These are phyloP conservation scores for Medauroidea extradentata DNA, from an alignment of 1,140 invertebrate genomes.

Conservation along the genomic window DNA sequence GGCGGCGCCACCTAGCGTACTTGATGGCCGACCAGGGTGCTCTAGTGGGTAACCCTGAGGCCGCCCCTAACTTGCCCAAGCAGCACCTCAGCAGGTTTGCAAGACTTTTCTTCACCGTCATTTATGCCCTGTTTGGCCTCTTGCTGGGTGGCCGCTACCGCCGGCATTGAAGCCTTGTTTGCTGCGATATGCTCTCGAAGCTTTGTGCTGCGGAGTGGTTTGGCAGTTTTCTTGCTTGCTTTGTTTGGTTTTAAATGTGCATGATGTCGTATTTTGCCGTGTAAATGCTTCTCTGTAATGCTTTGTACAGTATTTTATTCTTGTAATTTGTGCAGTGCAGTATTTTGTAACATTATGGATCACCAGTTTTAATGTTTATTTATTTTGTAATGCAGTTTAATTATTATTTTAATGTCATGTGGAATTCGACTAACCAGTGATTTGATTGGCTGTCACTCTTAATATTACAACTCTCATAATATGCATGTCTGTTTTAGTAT, in stretches of 20 bases:
- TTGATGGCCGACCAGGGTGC: slow-evolving; percentile 95
- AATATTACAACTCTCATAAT: neutral
- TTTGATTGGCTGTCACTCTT: slow-evolving; percentile 1
- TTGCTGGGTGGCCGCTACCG: no score
- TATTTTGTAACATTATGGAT: neutral
- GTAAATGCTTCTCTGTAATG: no score
- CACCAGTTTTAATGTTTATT: neutral
- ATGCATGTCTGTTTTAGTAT: no score
- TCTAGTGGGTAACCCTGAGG: slow-evolving; percentile 84
- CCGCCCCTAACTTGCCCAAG: slow-evolving; percentile 85
- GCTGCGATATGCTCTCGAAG: no score
- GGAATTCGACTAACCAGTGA: neutral
- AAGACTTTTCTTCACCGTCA: slow-evolving; percentile 11
- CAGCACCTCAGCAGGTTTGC: slow-evolving; percentile 68
- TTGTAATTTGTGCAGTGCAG: no score
- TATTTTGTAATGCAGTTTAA: neutral
- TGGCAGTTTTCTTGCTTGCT: no score
- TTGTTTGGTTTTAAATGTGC: no score
- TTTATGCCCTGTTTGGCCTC: no score
- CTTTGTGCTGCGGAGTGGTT: no score
- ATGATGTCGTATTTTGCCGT: no score
- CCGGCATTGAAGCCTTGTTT: no score
- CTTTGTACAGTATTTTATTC: no score
- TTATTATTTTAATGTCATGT: neutral
- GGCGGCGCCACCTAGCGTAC: slow-evolving; percentile 88